Evolutionary conservation across 2,113 vertebrate genomes (phyloP).

Genomic region (Riparia riparia): DNA sequence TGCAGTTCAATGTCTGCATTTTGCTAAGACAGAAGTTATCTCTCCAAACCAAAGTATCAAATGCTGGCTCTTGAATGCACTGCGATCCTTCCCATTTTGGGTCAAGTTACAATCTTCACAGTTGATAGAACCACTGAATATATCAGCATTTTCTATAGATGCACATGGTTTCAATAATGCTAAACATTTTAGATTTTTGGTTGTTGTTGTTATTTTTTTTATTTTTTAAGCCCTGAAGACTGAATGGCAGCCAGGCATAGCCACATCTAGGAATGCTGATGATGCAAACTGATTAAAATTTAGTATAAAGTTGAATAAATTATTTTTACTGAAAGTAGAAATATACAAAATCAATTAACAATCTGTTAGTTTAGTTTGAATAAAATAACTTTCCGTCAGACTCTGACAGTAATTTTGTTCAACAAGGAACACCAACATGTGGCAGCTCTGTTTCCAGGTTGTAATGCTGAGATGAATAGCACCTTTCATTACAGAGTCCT

Average conservation of each 20-base stretch:
- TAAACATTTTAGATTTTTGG: slow-evolving; percentile 60
- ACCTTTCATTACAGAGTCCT: slow-evolving; percentile 54
- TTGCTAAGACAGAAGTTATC: slow-evolving; percentile 40
- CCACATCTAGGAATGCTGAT: slow-evolving; percentile 73
- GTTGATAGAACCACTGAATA: slow-evolving; percentile 62
- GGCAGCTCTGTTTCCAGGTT: slow-evolving; percentile 18
- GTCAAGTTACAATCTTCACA: slow-evolving; percentile 60
- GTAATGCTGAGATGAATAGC: slow-evolving; percentile 36
- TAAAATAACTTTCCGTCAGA: neutral
- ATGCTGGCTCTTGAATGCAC: neutral
- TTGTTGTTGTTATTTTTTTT: neutral
- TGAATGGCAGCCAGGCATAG: slow-evolving; percentile 78
- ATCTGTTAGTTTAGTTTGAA: slow-evolving; percentile 2
- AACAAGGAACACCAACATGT: neutral
- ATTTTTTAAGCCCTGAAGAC: slow-evolving; percentile 65
- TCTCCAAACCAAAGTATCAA: slow-evolving; percentile 60
- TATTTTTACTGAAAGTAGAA: slow-evolving; percentile 35
- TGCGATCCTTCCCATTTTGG: slow-evolving; percentile 19
- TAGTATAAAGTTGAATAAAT: slow-evolving; percentile 54
- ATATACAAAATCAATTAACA: slow-evolving; percentile 64
- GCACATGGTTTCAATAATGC: slow-evolving; percentile 77
- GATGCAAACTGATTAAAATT: slow-evolving; percentile 68
- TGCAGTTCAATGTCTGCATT: slow-evolving; percentile 12
- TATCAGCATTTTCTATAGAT: slow-evolving; percentile 55
- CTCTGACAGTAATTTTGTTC: slow-evolving; percentile 12